phyloP scores from a whole-genome alignment of 2,797 vertebrate genomes.

The Sciurus vulgaris region DNA sequence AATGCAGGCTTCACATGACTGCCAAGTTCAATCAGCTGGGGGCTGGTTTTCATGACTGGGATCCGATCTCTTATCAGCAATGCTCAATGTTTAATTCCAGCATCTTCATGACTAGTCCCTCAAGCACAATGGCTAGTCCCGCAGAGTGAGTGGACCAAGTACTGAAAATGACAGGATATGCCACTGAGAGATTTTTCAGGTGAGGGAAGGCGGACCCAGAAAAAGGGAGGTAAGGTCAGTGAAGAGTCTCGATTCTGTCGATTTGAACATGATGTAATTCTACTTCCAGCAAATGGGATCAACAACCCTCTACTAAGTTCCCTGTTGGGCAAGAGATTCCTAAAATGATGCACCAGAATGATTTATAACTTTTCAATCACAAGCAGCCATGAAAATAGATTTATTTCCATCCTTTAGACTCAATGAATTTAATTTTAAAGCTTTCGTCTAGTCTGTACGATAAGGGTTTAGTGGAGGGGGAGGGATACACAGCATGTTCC shows the following conservation, averaged over 20 bases:
- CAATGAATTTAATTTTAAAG: background rate
- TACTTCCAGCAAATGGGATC: background rate
- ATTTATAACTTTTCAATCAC: background rate
- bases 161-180: background rate
- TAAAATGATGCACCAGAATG: background rate
- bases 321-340: background rate
- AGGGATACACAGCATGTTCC: background rate
- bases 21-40: slow-evolving; percentile 35
- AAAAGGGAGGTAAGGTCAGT: background rate
- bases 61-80: slow-evolving; percentile 20
- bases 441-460: background rate
- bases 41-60: slow-evolving; percentile 22
- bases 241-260: background rate
- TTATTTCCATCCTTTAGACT: background rate
- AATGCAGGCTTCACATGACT: background rate
- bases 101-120: background rate
- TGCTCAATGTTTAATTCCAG: background rate
- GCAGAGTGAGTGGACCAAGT: background rate
- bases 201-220: background rate
- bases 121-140: background rate
- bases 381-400: background rate
- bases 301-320: background rate
- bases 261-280: background rate
- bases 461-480: background rate
- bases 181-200: background rate